phyloP scores from a whole-genome alignment of 2,113 vertebrate genomes.

The Rafetus swinhoei region DNA sequence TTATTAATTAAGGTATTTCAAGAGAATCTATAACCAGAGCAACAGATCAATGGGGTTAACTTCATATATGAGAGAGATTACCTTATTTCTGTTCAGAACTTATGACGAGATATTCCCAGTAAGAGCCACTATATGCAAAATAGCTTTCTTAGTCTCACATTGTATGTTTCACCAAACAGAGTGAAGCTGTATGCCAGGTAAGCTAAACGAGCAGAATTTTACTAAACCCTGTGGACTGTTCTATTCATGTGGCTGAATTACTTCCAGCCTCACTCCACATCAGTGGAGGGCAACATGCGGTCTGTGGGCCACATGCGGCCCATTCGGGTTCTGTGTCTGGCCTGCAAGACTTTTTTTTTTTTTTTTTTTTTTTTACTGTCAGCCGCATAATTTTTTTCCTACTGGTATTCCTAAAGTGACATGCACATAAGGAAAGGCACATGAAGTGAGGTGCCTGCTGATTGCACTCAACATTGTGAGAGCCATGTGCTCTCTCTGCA shows the following conservation, averaged over 20 bases:
- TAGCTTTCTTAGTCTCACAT: slow-evolving; percentile 55
- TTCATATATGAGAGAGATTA: neutral
- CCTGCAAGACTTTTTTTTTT: no score
- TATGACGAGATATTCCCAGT: slow-evolving; percentile 31
- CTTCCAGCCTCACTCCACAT: neutral
- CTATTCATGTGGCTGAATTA: neutral
- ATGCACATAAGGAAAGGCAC: no score
- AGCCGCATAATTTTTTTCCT: no score
- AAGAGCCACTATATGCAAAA: slow-evolving; percentile 55
- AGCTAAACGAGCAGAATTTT: neutral
- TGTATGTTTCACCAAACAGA: neutral
- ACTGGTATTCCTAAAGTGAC: no score
- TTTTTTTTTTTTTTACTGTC: no score
- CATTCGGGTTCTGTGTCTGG: no score
- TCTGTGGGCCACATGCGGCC: no score
- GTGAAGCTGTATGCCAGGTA: neutral
- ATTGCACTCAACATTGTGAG: no score
- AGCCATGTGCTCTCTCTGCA: no score
- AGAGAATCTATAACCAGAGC: slow-evolving; percentile 53
- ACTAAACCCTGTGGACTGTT: neutral
- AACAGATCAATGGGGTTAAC: slow-evolving; percentile 33
- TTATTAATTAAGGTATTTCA: slow-evolving; percentile 52
- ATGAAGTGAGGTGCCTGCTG: no score
- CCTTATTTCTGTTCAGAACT: slow-evolving; percentile 26
- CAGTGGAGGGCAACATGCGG: no score